Evolutionary conservation across 2,888 invertebrate genomes (phyloP).

Genomic region (Clanis bilineata): DNA sequence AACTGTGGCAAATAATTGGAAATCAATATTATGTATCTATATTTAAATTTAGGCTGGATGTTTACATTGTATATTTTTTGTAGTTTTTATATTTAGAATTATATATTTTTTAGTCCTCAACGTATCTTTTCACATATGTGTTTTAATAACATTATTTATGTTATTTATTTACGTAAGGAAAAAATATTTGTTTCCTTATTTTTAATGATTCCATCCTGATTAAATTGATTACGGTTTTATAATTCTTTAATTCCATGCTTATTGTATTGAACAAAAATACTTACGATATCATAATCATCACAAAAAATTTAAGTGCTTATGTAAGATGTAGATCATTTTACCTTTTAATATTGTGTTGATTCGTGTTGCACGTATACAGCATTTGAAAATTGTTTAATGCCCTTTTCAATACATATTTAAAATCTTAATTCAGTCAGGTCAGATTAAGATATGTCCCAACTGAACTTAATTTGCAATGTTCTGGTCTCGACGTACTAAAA

Average conservation of each 20-base stretch:
- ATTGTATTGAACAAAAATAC: background rate
- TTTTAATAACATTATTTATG: background rate
- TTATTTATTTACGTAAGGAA: background rate
- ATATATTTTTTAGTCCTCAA: background rate
- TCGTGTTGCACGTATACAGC: background rate
- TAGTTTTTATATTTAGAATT: background rate
- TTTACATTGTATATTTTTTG: background rate
- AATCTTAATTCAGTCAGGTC: background rate
- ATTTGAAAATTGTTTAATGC: background rate
- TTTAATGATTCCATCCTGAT: background rate
- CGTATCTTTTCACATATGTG: background rate
- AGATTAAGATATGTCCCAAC: too few species aligned
- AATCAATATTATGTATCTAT: background rate
- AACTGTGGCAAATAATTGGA: background rate
- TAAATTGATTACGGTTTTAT: background rate
- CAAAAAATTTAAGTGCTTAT: conserved; percentile 25
- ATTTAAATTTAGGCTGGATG: background rate
- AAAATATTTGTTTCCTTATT: background rate
- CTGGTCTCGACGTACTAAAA: too few species aligned
- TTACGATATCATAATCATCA: conserved; percentile 32
- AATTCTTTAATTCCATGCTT: background rate
- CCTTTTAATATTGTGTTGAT: background rate
- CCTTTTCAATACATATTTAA: background rate
- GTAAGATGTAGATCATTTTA: conserved; percentile 28
- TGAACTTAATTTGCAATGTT: too few species aligned